Evolutionary conservation across 2,113 vertebrate genomes (phyloP), one percentile per base, ranked within the genome.

Genomic region (Canis aureus): DNA sequence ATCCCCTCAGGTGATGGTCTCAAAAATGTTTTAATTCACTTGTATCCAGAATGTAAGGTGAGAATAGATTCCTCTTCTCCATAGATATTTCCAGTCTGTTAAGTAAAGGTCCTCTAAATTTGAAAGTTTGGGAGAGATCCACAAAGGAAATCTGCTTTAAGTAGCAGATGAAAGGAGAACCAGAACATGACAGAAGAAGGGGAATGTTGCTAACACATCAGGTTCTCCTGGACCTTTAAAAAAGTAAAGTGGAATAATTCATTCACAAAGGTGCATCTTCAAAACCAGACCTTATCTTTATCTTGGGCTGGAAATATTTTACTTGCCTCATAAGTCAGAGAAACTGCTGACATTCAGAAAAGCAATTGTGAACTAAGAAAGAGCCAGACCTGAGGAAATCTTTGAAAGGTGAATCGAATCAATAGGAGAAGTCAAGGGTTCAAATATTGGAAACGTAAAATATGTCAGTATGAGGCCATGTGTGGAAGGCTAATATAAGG

Each of bases 261-360:
- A 95, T 84, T 79, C 64, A 69, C 8, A 64, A 91, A 89, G 15
- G 17, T 81, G 27, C 32, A 76, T 74, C 55, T 51, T 95, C 11
- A 93, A 96, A 27, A 88, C 88, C 53, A 78, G 78, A 79, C n/a
- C 17, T n/a, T 32, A 78, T 49, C 27, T 91, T 19, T 60, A 66
- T 55, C 69, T 93, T 85, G 29, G 43, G 2, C 81, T 78, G 80
- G 57, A 95, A 90, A 83, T 96, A 51, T 85, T 91, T 93, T 32
- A 93, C 60, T 82, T 78, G 32, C 49, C 66, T 96, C 71, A 38
- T 91, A 91, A 95, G 22, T 96, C 85, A 96, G 87, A 95, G 62
- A 86, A 98, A 97, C 35, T 96, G 69, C 76, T 89, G 82, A 97
- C 78, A 91, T 95, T 95, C 91, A 85, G 81, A 57, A 97, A 95